A percentile compares a stretch with the other conserved stretches of the same genome.
Conservation (phyloP, 1,140 invertebrate genomes). For the Drosophila nikananu region DNA sequence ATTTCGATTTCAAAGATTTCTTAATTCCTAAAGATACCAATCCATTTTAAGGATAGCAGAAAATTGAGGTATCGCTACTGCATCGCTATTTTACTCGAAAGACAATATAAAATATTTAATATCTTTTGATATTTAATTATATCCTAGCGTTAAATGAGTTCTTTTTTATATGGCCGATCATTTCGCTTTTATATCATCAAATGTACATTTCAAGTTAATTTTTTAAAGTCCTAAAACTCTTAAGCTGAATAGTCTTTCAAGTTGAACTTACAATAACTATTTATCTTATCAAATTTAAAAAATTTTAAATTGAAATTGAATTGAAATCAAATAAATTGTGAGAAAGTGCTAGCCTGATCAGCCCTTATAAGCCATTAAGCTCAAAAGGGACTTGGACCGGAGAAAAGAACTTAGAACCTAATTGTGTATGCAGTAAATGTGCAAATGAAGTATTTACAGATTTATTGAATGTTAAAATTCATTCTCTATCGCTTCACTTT, state of each 20-base stretch:
- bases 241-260: not conserved
- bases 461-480: not conserved
- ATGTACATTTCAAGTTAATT: not conserved
- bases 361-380: conserved; percentile 9
- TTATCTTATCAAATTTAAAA: not conserved
- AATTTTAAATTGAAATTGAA: not conserved
- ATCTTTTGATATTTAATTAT: too few species aligned
- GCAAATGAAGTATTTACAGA: not conserved
- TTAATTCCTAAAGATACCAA: not conserved
- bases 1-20: not conserved
- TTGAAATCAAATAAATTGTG: not conserved
- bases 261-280: not conserved
- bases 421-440: conserved; percentile 1
- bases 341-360: not conserved
- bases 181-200: too few species aligned
- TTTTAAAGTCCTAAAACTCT: not conserved
- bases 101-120: too few species aligned
- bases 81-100: too few species aligned
- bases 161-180: too few species aligned
- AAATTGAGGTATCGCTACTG: too few species aligned
- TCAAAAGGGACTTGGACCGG: conserved; percentile 4
- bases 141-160: too few species aligned
- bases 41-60: not conserved
- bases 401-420: not conserved
- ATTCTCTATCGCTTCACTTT: not conserved